A percentile compares a stretch with the other conserved stretches of the same genome.
Evolutionary conservation across 2,797 vertebrate genomes (phyloP).

Genomic region (Ciconia nigra): DNA sequence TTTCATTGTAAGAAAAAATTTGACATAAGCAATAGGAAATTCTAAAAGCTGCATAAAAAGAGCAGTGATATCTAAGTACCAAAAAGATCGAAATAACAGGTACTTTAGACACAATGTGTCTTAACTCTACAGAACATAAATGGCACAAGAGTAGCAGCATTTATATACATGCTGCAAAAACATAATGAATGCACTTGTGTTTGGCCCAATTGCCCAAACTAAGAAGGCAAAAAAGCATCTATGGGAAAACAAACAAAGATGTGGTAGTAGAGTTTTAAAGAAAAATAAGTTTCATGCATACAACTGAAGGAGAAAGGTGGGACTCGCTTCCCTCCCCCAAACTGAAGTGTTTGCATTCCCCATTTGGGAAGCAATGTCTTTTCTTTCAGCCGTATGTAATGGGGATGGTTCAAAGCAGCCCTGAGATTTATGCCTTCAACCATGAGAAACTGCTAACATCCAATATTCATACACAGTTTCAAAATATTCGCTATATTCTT

Average conservation of each 20-base stretch:
- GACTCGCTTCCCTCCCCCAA: fast-evolving
- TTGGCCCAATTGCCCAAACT: not conserved
- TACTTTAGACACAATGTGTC: not conserved
- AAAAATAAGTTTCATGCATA: not conserved
- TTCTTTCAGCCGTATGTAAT: not conserved
- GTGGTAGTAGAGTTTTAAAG: not conserved
- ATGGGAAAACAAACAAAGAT: not conserved
- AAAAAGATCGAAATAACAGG: not conserved
- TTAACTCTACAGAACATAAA: not conserved
- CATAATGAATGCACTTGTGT: not conserved
- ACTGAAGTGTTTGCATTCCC: not conserved
- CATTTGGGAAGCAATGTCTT: not conserved
- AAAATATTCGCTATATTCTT: not conserved
- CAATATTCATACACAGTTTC: not conserved
- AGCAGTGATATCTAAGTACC: not conserved
- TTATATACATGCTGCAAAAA: not conserved
- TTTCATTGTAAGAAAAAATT: not conserved
- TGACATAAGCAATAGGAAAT: not conserved
- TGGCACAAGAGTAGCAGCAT: not conserved
- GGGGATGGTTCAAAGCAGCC: not conserved
- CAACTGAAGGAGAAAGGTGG: not conserved
- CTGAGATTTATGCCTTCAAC: not conserved
- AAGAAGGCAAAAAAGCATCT: not conserved
- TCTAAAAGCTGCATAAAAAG: not conserved
- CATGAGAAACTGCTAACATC: not conserved